Conservation (phyloP, 2,797 vertebrate species). For the Anguilla obscura region DNA sequence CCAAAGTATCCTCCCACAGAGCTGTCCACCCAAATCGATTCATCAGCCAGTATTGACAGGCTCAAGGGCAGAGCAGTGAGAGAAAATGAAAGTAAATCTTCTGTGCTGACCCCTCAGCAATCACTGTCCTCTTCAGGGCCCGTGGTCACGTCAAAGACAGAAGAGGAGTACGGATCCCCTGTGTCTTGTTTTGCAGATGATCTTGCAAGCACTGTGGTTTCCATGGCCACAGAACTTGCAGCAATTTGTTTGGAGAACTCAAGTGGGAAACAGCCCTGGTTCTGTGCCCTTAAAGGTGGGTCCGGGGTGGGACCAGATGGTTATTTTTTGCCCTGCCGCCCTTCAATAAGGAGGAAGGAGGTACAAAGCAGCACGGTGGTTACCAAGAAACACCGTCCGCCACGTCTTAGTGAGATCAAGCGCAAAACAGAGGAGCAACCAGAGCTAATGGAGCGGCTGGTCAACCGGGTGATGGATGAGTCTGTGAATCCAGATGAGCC, state of each 20-base stretch:
- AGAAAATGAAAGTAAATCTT: conserved; percentile 66
- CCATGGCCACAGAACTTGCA: conserved; percentile 98
- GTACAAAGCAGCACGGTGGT: conserved; percentile 65
- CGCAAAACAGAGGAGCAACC: conserved; percentile 96
- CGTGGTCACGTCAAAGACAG: conserved; percentile 68
- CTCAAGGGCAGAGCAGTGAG: conserved; percentile 37
- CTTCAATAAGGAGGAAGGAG: conserved; percentile 86
- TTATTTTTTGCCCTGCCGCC: conserved; percentile 76
- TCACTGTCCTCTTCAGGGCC: conserved; percentile 66
- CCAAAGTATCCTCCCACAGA: conserved; percentile 64
- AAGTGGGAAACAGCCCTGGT: conserved; percentile 95
- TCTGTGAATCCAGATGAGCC: conserved; percentile 87
- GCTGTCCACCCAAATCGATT: conserved; percentile 43
- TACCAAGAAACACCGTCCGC: conserved; percentile 89
- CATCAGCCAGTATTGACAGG: conserved; percentile 45
- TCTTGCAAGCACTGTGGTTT: conserved; percentile 92
- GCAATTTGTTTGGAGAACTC: conserved; percentile 98
- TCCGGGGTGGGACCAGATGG: conserved; percentile 66
- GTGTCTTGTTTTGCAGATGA: conserved; percentile 93
- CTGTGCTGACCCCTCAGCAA: conserved; percentile 69
- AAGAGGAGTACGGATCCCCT: conserved; percentile 75
- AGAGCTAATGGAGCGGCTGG: conserved; percentile 93
- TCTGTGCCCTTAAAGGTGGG: conserved; percentile 88
- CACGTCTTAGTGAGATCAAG: conserved; percentile 97
- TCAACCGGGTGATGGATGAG: conserved; percentile 95